A percentile compares a stretch with the other conserved stretches of the same genome.
These are phyloP conservation scores for Atrina japonica DNA, from an alignment of 2,888 invertebrate species.

Conservation along the genomic window DNA sequence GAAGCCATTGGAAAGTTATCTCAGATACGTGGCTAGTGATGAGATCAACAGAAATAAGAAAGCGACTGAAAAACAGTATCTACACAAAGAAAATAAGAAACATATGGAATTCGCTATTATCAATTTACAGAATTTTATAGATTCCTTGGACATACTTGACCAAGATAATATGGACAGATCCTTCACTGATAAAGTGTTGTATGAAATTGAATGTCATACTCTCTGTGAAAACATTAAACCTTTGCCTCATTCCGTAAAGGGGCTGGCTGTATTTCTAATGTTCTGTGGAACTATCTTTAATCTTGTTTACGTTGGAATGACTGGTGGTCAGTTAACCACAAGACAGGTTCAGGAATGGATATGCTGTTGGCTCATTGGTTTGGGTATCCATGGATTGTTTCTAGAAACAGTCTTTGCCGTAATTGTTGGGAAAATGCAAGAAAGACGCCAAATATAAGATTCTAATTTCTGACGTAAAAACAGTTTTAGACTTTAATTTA, in stretches of 20 bases:
- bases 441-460: neutral
- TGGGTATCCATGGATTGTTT: conserved; percentile 17
- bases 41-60: neutral
- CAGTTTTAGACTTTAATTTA: no score
- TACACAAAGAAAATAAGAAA: neutral
- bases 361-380: conserved; percentile 5
- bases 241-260: conserved; percentile 20
- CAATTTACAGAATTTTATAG: conserved; percentile 26
- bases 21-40: neutral
- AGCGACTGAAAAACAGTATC: neutral
- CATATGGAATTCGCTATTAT: conserved; percentile 19
- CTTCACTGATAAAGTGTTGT: conserved; percentile 16
- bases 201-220: conserved; percentile 36
- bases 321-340: conserved; percentile 26
- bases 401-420: conserved; percentile 5
- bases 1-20: conserved; percentile 11
- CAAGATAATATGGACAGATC: conserved; percentile 10
- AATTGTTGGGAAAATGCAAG: conserved; percentile 10
- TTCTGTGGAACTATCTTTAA: conserved; percentile 7
- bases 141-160: conserved; percentile 7
- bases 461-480: no score
- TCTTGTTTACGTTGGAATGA: conserved; percentile 12
- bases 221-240: conserved; percentile 28
- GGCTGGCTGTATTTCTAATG: conserved; percentile 7
- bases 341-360: conserved; percentile 20